Conservation (phyloP, 2,113 vertebrate genomes). For the Microcebus murinus region DNA sequence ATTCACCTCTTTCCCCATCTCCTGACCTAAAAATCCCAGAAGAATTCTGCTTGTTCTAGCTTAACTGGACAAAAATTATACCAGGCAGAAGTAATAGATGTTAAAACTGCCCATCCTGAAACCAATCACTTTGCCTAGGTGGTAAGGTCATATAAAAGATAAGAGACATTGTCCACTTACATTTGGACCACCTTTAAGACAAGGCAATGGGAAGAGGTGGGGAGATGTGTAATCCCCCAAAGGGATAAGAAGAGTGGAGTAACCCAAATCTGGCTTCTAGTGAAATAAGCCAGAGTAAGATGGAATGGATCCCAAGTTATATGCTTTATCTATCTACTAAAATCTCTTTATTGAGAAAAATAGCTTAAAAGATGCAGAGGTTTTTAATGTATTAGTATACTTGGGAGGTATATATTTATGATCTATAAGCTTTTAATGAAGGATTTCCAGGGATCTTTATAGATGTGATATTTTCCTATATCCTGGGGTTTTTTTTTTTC, state of each 20-base stretch:
- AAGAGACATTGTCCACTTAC: background rate
- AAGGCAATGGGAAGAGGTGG: background rate
- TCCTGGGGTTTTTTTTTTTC: background rate
- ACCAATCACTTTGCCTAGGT: background rate
- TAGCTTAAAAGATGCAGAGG: background rate
- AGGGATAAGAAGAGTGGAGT: background rate
- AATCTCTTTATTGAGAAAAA: background rate
- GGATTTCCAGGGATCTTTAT: background rate
- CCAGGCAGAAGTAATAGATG: background rate
- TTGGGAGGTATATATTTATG: background rate
- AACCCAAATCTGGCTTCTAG: background rate
- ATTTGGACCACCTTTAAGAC: background rate
- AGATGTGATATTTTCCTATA: background rate
- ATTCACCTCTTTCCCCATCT: background rate
- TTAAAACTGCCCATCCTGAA: background rate
- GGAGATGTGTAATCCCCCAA: fast-evolving
- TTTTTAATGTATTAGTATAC: background rate
- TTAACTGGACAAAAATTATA: background rate
- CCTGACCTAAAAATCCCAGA: background rate
- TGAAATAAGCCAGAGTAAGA: background rate
- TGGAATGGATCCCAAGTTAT: background rate
- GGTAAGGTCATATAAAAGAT: background rate
- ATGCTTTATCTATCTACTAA: background rate
- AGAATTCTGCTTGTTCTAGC: background rate
- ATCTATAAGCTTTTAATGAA: background rate